phyloP scores from a whole-genome alignment of 35 echinoderm and acorn worm genomes.

The Ophioderma brevispina region DNA sequence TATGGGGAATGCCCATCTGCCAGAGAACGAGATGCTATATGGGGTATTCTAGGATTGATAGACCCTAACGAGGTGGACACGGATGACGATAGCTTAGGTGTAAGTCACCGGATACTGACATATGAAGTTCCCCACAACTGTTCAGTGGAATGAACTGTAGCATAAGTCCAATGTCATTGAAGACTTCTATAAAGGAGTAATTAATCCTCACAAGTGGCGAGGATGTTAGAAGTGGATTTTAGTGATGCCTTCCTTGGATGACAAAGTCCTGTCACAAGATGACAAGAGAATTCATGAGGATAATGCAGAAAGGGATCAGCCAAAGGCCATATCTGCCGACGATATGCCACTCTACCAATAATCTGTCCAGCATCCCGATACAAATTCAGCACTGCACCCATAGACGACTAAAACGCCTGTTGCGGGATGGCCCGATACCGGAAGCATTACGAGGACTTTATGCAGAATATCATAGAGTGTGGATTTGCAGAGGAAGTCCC shows the following conservation, averaged over 20 bases:
- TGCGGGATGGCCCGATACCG: slow-evolving; percentile 20
- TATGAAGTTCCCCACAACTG: not conserved
- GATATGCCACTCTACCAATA: slow-evolving; percentile 78
- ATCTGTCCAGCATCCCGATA: slow-evolving; percentile 31
- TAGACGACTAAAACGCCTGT: slow-evolving; percentile 19
- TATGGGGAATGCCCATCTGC: slow-evolving; percentile 44
- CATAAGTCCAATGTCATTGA: slow-evolving; percentile 21
- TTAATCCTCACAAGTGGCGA: slow-evolving; percentile 3
- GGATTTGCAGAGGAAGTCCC: slow-evolving; percentile 58
- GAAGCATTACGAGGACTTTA: slow-evolving; percentile 36
- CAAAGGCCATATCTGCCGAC: slow-evolving; percentile 27
- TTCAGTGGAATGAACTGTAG: not conserved
- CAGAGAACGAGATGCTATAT: slow-evolving; percentile 42
- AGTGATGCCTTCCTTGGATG: slow-evolving; percentile 6
- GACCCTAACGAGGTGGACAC: not conserved
- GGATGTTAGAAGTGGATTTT: slow-evolving; percentile 44
- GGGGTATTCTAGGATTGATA: slow-evolving; percentile 59
- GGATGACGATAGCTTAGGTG: not conserved
- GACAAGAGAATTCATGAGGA: slow-evolving; percentile 50
- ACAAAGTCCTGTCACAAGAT: slow-evolving; percentile 32
- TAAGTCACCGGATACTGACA: slow-evolving; percentile 12
- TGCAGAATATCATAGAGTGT: slow-evolving; percentile 38
- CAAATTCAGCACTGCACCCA: slow-evolving; percentile 1
- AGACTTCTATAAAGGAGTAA: slow-evolving; percentile 21
- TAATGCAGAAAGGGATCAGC: slow-evolving; percentile 56